A percentile compares a stretch with the other conserved stretches of the same genome.
These are phyloP conservation scores for Lagria hirta DNA, from an alignment of 2,888 invertebrate genomes.

Conservation along the genomic window DNA sequence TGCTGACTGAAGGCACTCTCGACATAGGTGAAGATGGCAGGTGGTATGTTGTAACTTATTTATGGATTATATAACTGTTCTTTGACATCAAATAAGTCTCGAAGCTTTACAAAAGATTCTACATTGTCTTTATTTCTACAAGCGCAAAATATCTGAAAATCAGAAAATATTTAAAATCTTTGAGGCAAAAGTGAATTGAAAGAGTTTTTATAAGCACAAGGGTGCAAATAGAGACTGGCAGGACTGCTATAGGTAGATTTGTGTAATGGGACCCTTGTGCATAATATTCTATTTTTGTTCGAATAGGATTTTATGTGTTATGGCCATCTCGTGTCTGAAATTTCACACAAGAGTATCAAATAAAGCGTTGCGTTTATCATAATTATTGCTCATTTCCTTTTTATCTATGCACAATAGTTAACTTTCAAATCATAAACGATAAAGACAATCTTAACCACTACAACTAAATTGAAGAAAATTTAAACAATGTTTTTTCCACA, in stretches of 20 bases:
- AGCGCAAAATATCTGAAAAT: conserved; percentile 1
- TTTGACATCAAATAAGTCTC: conserved; percentile 27
- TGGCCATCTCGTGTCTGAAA: conserved; percentile 38
- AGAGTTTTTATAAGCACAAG: conserved; percentile 19
- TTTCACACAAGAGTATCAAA: conserved; percentile 18
- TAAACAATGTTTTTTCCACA: no score
- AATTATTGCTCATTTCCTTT: no score
- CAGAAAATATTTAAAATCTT: conserved; percentile 18
- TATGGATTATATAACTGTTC: conserved; percentile 29
- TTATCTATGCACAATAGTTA: no score
- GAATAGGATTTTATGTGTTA: conserved; percentile 45
- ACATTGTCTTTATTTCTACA: conserved; percentile 1
- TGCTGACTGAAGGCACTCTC: conserved; percentile 29
- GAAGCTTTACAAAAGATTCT: conserved; percentile 15
- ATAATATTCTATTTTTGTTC: conserved; percentile 49
- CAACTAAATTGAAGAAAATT: no score
- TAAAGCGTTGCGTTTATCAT: no score
- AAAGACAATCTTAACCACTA: no score
- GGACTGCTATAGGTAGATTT: conserved; percentile 45
- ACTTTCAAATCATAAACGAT: no score
- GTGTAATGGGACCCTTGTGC: conserved; percentile 46
- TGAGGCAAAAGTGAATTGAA: conserved; percentile 6
- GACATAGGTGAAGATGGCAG: conserved; percentile 28
- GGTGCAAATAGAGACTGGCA: conserved; percentile 31
- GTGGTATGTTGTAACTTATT: conserved; percentile 28